Conservation (phyloP, 2,888 invertebrate species). For the Toxonevra muliebris region DNA sequence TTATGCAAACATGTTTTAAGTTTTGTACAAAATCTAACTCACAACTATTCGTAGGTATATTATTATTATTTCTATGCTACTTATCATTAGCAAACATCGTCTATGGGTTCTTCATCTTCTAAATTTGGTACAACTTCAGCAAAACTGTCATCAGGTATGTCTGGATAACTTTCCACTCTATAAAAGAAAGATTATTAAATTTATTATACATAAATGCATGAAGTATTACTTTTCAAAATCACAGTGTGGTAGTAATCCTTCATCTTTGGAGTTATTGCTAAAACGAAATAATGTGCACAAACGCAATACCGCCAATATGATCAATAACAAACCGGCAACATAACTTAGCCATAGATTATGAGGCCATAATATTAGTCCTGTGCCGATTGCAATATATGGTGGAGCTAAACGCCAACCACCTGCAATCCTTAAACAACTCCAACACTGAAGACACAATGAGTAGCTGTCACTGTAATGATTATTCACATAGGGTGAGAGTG, state of each 20-base stretch:
- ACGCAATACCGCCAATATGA: conserved; percentile 65
- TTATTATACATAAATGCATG: neutral
- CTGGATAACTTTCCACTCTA: conserved; percentile 57
- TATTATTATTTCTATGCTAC: no score
- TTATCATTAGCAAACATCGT: conserved; percentile 57
- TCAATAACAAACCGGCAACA: conserved; percentile 66
- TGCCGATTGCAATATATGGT: conserved; percentile 58
- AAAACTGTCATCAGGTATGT: conserved; percentile 57
- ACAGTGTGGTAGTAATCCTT: conserved; percentile 61
- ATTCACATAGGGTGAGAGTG: conserved; percentile 17
- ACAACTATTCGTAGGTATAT: no score
- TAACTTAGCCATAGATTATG: conserved; percentile 68
- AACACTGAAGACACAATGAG: conserved; percentile 55
- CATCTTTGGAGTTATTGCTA: conserved; percentile 54
- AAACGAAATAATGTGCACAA: conserved; percentile 58
- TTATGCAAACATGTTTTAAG: no score
- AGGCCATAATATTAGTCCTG: conserved; percentile 59
- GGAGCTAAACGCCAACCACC: conserved; percentile 62
- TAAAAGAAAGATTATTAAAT: conserved; percentile 34
- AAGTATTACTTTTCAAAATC: conserved; percentile 60
- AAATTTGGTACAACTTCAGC: conserved; percentile 54
- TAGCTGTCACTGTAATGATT: conserved; percentile 54
- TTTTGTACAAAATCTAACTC: no score
- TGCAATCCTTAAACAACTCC: conserved; percentile 51
- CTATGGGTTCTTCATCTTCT: conserved; percentile 59